Evolutionary conservation across 2,113 vertebrate genomes (phyloP).

Genomic region (Misgurnus mizolepis): DNA sequence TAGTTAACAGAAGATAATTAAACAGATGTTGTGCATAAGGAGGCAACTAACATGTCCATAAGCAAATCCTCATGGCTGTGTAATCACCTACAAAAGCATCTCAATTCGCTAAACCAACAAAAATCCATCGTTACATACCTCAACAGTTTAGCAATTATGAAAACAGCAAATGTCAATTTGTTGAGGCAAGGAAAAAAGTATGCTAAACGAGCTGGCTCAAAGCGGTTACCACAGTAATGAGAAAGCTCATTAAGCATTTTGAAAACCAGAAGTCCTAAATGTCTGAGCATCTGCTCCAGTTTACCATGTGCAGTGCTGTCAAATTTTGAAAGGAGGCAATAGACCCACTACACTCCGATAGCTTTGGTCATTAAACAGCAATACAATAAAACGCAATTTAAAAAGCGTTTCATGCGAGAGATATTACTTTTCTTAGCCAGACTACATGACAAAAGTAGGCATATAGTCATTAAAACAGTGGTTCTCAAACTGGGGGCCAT

Average conservation of each 20-base stretch:
- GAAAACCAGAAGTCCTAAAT: slow-evolving; percentile 25
- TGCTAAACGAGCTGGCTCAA: slow-evolving; percentile 30
- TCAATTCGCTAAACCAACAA: slow-evolving; percentile 29
- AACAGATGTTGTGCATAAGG: slow-evolving; percentile 17
- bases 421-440: not conserved
- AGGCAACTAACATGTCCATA: not conserved
- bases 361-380: not conserved
- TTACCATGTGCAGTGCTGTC: slow-evolving; percentile 11
- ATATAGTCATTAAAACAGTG: not conserved
- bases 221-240: slow-evolving; percentile 35
- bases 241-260: slow-evolving; percentile 33
- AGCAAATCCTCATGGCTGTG: not conserved
- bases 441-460: not conserved
- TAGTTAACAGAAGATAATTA: slow-evolving; percentile 4
- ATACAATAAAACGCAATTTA: slow-evolving; percentile 17
- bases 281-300: slow-evolving; percentile 27
- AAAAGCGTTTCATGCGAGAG: not conserved
- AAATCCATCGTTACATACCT: slow-evolving; percentile 16
- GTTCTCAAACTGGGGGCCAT: no score
- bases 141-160: slow-evolving; percentile 52
- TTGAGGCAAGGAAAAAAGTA: slow-evolving; percentile 17
- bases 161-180: slow-evolving; percentile 44
- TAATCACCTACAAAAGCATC: slow-evolving; percentile 19
- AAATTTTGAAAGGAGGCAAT: not conserved
- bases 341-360: not conserved